A percentile compares a stretch with the other conserved stretches of the same genome.
Evolutionary conservation across 2,113 vertebrate genomes (phyloP).

Genomic region (Marmota flaviventris): DNA sequence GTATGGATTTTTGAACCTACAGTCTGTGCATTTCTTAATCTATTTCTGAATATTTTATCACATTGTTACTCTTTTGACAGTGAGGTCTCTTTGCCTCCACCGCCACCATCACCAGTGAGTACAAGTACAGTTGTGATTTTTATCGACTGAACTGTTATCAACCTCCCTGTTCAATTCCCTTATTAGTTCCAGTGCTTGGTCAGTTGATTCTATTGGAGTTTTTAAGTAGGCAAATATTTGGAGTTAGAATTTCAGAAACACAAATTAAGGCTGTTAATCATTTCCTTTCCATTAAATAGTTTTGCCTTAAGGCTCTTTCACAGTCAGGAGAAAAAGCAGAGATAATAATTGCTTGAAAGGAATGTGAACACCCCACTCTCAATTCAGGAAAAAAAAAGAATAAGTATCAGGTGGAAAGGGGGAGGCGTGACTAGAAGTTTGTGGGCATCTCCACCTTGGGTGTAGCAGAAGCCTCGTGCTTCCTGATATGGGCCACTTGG

Average conservation of each 20-base stretch:
- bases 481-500: rapidly evolving
- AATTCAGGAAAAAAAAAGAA: background rate
- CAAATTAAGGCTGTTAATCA: constrained; percentile 64
- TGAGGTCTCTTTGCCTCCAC: background rate
- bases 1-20: background rate
- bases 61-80: background rate
- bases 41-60: background rate
- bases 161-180: background rate
- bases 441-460: background rate
- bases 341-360: constrained; percentile 34
- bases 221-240: constrained; percentile 63
- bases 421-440: background rate
- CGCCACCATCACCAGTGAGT: background rate
- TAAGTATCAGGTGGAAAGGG: background rate
- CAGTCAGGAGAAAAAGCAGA: background rate
- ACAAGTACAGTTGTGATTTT: background rate
- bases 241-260: constrained; percentile 58
- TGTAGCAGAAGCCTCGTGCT: background rate
- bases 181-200: background rate
- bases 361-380: background rate
- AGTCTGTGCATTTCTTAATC: background rate
- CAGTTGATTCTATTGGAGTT: background rate
- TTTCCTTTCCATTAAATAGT: constrained; percentile 52
- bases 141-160: background rate
- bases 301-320: constrained; percentile 21